Evolutionary conservation across 2,888 invertebrate species (phyloP).

Genomic region (Lottia scabra): DNA sequence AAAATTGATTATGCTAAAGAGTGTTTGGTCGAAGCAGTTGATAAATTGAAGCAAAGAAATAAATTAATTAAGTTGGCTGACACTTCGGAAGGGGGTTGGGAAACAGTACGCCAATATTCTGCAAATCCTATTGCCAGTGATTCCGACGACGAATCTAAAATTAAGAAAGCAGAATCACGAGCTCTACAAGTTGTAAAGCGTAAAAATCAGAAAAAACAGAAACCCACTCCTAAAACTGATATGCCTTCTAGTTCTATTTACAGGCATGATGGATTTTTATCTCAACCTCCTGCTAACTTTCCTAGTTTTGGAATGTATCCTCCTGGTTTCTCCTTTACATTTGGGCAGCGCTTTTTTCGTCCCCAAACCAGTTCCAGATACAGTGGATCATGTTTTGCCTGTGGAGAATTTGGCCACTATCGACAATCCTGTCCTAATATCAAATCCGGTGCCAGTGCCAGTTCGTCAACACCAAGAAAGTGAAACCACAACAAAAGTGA

Average conservation of each 20-base stretch:
- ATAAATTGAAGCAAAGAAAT: constrained; percentile 25
- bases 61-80: constrained; percentile 31
- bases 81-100: constrained; percentile 28
- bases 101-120: constrained; percentile 28
- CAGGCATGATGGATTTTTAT: neutral
- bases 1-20: constrained; percentile 20
- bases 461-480: neutral
- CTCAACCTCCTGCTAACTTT: neutral
- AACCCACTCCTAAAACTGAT: neutral
- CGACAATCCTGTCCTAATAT: constrained; percentile 18
- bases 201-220: neutral
- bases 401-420: constrained; percentile 22
- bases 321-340: too few relatives aligned
- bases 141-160: constrained; percentile 20
- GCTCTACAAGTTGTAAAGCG: constrained; percentile 27
- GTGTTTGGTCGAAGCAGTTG: constrained; percentile 9
- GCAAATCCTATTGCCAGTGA: constrained; percentile 10
- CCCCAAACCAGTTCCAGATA: neutral
- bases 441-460: neutral
- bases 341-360: neutral
- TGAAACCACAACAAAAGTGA: neutral
- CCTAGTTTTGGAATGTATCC: too few relatives aligned
- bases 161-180: constrained; percentile 15
- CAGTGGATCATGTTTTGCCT: constrained; percentile 22
- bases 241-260: neutral